Base-by-base conservation (phyloP, 2,113 vertebrate species). In the Perca schrenkii region DNA sequence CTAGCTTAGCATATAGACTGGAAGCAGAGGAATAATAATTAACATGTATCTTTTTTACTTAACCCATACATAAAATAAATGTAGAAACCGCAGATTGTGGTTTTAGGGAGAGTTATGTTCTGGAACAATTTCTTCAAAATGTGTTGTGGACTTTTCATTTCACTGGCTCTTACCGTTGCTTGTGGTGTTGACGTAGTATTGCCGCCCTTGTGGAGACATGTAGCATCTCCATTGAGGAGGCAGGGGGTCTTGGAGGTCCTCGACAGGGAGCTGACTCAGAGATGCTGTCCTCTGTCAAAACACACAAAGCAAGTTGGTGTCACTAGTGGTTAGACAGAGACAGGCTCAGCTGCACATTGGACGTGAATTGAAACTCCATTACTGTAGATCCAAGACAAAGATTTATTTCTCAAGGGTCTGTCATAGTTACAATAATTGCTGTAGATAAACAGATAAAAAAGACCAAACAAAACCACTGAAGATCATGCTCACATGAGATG, bases 221-320 rank as follows among this genome's bases (percentile, higher is more conserved):
- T 99, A 99, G 94, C 97, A 97, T 68, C 95, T 97, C 98, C 98
- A 99, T 64, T 97, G 97, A 0, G 95, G 95, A 56, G 98, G 98
- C 36, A 99, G 96, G 25, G 96, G 89, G 34, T 94, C 86, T 0
- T 85, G 92, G 73, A 94, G 93, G 36, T 99, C 98, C 83, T 99
- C 98, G 74, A 94, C 95, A 0, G 96, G 89, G 49, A 97, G 96
- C 83, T 96, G 94, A 92, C 94, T 94, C 85, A 96, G 88, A 77
- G 97, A 97, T 21, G 96, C 92, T 36, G 97, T 96, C 85, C 96
- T 98, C 97, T 99, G 95, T 85, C 66, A 81, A 87, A 83, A 72
- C 74, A 91, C 22, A 87, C 57, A 82, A 73, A 77, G 36, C 8
- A 73, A 71, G 50, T 14, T 4, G 21, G 34, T 67, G 60, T 72